Evolutionary conservation across 2,888 invertebrate genomes (phyloP).

Genomic region (Chalcosyrphus nemorum): DNA sequence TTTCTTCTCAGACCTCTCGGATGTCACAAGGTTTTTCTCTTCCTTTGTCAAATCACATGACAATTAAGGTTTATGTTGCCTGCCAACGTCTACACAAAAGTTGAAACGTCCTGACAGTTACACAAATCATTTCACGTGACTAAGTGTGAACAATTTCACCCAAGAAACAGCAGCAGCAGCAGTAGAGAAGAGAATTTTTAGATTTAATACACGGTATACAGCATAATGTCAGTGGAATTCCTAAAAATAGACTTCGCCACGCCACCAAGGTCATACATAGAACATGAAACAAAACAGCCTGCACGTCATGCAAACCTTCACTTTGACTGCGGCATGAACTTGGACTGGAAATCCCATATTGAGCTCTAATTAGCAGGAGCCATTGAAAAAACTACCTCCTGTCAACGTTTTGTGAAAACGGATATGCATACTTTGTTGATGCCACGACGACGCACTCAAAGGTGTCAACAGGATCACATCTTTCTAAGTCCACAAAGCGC

Average conservation of each 20-base stretch:
- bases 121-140: conserved; percentile 40
- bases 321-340: too few species aligned
- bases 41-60: not conserved
- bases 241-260: conserved; percentile 14
- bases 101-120: conserved; percentile 10
- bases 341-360: conserved; percentile 19
- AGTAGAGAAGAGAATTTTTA: too few species aligned
- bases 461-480: conserved; percentile 19
- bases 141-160: conserved; percentile 2
- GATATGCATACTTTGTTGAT: too few species aligned
- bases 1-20: not conserved
- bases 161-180: not conserved
- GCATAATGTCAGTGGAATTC: not conserved
- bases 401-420: not conserved
- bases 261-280: not conserved
- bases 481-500: not conserved
- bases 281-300: not conserved
- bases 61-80: not conserved
- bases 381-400: not conserved
- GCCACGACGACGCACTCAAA: conserved; percentile 18
- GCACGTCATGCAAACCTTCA: not conserved
- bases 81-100: not conserved
- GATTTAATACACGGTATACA: not conserved
- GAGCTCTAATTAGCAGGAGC: conserved; percentile 33
- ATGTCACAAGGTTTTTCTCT: not conserved